Evolutionary conservation across 2,113 vertebrate species (phyloP), one percentile per base, ranked within the genome.

Genomic region (Plestiodon gilberti): DNA sequence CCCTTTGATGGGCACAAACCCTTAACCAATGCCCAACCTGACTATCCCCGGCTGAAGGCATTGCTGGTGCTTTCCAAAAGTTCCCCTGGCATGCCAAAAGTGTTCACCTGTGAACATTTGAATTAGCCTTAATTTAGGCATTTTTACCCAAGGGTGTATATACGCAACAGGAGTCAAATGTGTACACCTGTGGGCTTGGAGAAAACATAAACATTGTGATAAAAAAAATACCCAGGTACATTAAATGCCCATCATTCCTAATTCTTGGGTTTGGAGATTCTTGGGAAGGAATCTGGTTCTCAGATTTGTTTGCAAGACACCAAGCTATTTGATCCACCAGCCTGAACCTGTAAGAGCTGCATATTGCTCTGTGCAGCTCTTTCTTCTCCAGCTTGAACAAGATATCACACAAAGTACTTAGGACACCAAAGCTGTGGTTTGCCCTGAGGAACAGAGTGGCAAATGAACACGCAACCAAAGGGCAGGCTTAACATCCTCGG

Each of bases 401-500:
- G 74, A 82, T 17, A 89, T 87, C 55, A 92, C 40, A 88, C 18
- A 84, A 91, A 91, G 82, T 80, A 0, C 71, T 88, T 0, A 0
- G 79, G 89, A 86, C n/a, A 67, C 61, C 76, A 67, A 86, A 64
- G n/a, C 14, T 89, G 61, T 30, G 7, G 85, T 65, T 89, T 92
- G 85, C 48, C 2, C 0, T 2, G 1, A 23, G 48, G 52, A 0
- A 78, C 80, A 88, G 82, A 89, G 33, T 1, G 65, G 0, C 40
- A 91, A 88, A 70, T 81, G 64, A 89, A 65, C 91, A 85, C 35
- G 84, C 92, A 93, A 67, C 15, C 1, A 48, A 88, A 78, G 17
- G 90, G 86, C 7, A 83, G 81, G 90, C 87, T 89, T 92, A 82
- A 33, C 25, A 90, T 48, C 77, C 79, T 91, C 62, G 35, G 85